These are phyloP conservation scores for Cygnus buccinator DNA, from an alignment of 2,113 vertebrate species.

Conservation along the genomic window DNA sequence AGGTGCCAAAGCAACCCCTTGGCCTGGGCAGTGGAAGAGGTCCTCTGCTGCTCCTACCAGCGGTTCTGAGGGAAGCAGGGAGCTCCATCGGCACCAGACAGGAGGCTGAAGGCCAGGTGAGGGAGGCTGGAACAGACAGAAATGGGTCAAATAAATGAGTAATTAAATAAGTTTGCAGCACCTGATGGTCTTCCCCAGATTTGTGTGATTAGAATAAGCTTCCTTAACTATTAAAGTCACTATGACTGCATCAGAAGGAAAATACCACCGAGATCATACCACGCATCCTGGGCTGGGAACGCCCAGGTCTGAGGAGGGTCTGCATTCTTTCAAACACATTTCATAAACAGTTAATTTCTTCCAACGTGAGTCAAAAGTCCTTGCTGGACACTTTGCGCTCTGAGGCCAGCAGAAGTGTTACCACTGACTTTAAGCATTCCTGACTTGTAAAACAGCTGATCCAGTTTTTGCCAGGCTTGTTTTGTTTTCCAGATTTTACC, in stretches of 20 bases:
- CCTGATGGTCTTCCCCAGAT: not conserved
- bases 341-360: not conserved
- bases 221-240: not conserved
- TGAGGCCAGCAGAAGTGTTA: not conserved
- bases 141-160: not conserved
- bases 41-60: not conserved
- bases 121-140: not conserved
- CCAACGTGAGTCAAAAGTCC: not conserved
- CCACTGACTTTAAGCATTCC: not conserved
- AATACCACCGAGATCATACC: not conserved
- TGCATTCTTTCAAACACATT: constrained; percentile 27
- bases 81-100: not conserved
- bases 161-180: not conserved
- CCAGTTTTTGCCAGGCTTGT: not conserved
- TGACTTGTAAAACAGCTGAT: not conserved
- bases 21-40: not conserved
- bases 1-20: not conserved
- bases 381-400: not conserved
- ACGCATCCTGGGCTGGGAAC: not conserved
- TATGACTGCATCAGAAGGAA: not conserved
- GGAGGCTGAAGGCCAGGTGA: not conserved
- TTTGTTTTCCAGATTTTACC: not conserved
- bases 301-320: not conserved
- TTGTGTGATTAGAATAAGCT: constrained; percentile 12
- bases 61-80: not conserved